Base-by-base conservation (phyloP, 37 sponge, comb jelly and placozoan species). In the Chondrosia reniformis region DNA sequence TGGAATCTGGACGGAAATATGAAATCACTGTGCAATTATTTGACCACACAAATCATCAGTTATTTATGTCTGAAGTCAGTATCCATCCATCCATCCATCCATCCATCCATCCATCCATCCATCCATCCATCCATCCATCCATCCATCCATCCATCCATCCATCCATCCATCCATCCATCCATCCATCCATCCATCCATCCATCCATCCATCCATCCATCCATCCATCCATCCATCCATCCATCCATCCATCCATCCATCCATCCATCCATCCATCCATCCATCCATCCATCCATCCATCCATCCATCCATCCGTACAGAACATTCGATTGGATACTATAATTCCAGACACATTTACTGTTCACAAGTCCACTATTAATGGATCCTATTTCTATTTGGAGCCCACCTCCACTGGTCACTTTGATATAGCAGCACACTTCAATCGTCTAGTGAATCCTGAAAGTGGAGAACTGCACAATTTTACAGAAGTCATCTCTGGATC, bases 1-100 rank as follows among this genome's bases (percentile, higher is more conserved):
- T 94, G 61, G 88, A 94, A 55, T 77, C 61, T 1, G 88, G 88
- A 1, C 57, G 87, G 45, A 24, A 76, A 76, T 94, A 94, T 62
- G 79, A 33, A 32, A 81, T 94, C 79, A 87, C 88, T 46, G 90
- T 94, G 15, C 64, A 90, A 52, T 63, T 94, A 43, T 87, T 65
- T 76, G 88, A 84, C 59, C 84, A 80, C 42, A 64, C 75, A 44
- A 91, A 91, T 40, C 95, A 87, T 49, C 63, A 49, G 63, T 46
- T 90, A 34, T 31, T 85, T 13, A 59, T 91, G 3, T 78, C 85
- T 8, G 79, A 89, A 58, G 90, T 83, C 46, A 42, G 83, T 83
- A 66, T 75, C 10, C 46, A 55, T 75, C 76, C 41, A 57, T 76
- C 58, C 55, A 46, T 46, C 46, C 7, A 7, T 66, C 34, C 33